Conservation (phyloP, 1,140 invertebrate genomes). For the Schlechtendalia chinensis region DNA sequence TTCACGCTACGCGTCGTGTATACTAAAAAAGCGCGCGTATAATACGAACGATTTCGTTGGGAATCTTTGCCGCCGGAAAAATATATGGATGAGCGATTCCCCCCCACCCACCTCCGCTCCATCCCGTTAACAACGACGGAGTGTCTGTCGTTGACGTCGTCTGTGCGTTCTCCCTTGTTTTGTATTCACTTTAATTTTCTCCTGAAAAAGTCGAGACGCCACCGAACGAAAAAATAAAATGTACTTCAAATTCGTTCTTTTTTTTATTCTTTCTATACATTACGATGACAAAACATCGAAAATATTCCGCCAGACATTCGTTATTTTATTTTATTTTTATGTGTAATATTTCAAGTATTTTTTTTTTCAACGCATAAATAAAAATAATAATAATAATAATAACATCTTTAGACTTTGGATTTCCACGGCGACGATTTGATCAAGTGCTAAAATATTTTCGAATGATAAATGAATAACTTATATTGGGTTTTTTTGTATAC, state of each 20-base stretch:
- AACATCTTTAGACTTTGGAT: conserved; percentile 20
- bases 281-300: neutral
- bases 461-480: neutral
- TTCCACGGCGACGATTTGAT: neutral
- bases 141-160: conserved; percentile 16
- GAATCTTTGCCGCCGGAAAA: neutral
- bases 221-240: neutral
- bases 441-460: conserved; percentile 2
- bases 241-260: conserved; percentile 3
- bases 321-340: conserved; percentile 19
- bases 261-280: neutral
- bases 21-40: neutral
- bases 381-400: neutral
- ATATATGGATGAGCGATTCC: neutral
- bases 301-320: conserved; percentile 12
- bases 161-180: neutral
- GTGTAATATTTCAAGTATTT: neutral
- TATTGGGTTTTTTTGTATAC: neutral
- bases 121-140: neutral
- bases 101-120: too few species aligned
- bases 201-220: neutral
- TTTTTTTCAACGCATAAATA: neutral
- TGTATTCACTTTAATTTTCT: conserved; percentile 20
- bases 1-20: neutral
- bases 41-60: neutral